Evolutionary conservation across 2,113 vertebrate species (phyloP).

Genomic region (Sigmodon hispidus): DNA sequence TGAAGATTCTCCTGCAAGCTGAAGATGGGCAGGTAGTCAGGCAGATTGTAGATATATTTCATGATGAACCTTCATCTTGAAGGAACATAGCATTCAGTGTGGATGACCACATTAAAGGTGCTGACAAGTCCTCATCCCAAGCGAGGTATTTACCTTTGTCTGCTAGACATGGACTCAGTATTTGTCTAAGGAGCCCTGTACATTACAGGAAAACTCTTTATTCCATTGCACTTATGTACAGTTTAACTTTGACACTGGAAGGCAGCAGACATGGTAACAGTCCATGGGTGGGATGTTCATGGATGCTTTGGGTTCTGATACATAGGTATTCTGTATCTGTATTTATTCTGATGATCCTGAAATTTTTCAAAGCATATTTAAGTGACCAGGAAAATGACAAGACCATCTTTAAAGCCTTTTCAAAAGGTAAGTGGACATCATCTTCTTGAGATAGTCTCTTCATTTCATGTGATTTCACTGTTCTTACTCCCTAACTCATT

Average conservation of each 20-base stretch:
- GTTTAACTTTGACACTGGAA: neutral
- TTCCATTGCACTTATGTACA: neutral
- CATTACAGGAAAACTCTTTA: neutral
- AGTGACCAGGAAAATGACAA: neutral
- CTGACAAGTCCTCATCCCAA: conserved; percentile 12
- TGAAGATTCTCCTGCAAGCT: neutral
- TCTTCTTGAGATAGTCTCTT: neutral
- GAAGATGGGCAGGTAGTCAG: neutral
- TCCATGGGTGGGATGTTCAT: neutral
- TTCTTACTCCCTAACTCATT: neutral
- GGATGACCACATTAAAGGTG: neutral
- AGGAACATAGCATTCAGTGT: neutral
- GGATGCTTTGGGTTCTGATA: neutral
- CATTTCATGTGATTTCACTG: neutral
- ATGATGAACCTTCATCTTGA: neutral
- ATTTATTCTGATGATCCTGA: neutral
- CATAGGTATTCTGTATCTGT: neutral
- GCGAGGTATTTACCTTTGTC: neutral
- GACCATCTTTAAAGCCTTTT: neutral
- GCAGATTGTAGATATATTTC: neutral
- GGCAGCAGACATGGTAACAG: neutral
- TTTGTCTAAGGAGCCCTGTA: neutral
- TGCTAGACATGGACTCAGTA: neutral
- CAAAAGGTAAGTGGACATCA: neutral
- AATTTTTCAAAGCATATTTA: neutral